phyloP scores from a whole-genome alignment of 2,888 invertebrate genomes.

The Drosophila nigritarsus region DNA sequence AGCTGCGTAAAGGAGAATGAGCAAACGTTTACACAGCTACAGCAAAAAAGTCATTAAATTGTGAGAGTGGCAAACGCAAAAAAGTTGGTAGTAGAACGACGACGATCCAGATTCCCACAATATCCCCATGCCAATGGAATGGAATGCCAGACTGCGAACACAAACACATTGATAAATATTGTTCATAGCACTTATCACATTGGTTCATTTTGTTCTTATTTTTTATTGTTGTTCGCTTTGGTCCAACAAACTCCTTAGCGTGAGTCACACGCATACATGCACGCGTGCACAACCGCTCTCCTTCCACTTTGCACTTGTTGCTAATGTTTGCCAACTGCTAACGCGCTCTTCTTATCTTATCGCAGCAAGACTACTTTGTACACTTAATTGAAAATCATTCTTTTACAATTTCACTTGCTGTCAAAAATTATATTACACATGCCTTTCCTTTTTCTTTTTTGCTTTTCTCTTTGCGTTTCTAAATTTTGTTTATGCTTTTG shows the following conservation, averaged over 20 bases:
- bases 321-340: slow-evolving; percentile 67
- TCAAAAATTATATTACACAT: slow-evolving; percentile 51
- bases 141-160: slow-evolving; percentile 16
- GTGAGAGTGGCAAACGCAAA: slow-evolving; percentile 23
- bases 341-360: slow-evolving; percentile 65
- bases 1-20: slow-evolving; percentile 57
- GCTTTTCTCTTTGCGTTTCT: not conserved
- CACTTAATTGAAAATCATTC: slow-evolving; percentile 76
- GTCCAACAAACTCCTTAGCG: slow-evolving; percentile 53
- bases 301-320: slow-evolving; percentile 64
- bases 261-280: slow-evolving; percentile 10
- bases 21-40: slow-evolving; percentile 56
- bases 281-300: slow-evolving; percentile 12
- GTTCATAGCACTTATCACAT: slow-evolving; percentile 5
- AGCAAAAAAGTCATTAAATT: slow-evolving; percentile 53
- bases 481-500: slow-evolving; percentile 46
- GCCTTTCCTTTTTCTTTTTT: slow-evolving; percentile 30
- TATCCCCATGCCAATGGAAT: slow-evolving; percentile 50
- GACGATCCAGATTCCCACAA: slow-evolving; percentile 29
- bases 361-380: slow-evolving; percentile 59
- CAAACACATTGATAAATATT: slow-evolving; percentile 47
- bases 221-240: slow-evolving; percentile 39
- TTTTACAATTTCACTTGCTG: slow-evolving; percentile 62
- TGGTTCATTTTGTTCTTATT: slow-evolving; percentile 12
- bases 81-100: slow-evolving; percentile 40